These are phyloP conservation scores for Halesus radiatus DNA, from an alignment of 1,140 invertebrate genomes.

Conservation along the genomic window DNA sequence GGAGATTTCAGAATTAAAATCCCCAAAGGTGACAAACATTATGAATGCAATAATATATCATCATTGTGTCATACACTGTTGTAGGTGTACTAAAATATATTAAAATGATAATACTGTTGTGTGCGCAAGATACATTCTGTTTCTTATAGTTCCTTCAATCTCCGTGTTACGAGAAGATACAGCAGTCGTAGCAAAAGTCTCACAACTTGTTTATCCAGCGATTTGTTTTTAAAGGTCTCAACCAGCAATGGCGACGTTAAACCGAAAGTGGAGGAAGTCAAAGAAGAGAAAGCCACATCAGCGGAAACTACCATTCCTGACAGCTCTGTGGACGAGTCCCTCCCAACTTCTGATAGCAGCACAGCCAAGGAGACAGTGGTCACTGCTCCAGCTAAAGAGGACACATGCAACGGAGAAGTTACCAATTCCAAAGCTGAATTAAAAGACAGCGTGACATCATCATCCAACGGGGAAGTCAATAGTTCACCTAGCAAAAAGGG, in stretches of 20 bases:
- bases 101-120: no score
- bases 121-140: background rate
- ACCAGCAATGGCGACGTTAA: slow-evolving; percentile 70
- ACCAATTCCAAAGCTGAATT: slow-evolving; percentile 68
- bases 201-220: no score
- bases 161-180: no score
- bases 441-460: slow-evolving; percentile 63
- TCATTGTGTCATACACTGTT: no score
- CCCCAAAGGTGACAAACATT: no score
- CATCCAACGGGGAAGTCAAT: slow-evolving; percentile 67
- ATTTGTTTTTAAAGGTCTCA: slow-evolving; percentile 62
- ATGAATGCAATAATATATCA: no score
- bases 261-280: background rate
- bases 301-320: slow-evolving; percentile 69
- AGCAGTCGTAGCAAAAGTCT: no score
- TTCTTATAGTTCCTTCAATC: no score
- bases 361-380: slow-evolving; percentile 62
- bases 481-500: slow-evolving; percentile 52
- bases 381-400: slow-evolving; percentile 60
- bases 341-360: slow-evolving; percentile 69
- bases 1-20: no score
- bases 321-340: slow-evolving; percentile 71
- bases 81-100: no score
- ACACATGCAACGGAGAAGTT: slow-evolving; percentile 64
- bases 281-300: slow-evolving; percentile 46